Base-by-base conservation (phyloP, 1,140 invertebrate genomes). In the Drosophila hydei region DNA sequence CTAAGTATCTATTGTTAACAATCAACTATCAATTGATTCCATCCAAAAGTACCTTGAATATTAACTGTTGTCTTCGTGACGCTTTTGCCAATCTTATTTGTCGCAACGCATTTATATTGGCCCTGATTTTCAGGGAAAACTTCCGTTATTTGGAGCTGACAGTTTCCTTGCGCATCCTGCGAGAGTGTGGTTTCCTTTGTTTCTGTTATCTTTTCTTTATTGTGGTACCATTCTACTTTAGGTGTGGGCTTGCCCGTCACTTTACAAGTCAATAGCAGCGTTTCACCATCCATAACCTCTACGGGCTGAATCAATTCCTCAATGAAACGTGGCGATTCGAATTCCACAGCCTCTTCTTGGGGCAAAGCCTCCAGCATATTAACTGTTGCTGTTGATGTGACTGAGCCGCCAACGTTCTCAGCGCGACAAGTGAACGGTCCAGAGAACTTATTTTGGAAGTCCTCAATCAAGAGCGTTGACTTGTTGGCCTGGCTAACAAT, bases 121-220 rank as follows among this genome's bases (percentile, higher is more conserved):
- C 97, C 98, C 74, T 95, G 94, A 94, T 98, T 97, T 94, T 98
- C 97, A 4, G 97, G 97, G 91, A 98, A 98, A 23, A 98, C 97
- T 94, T 99, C 97, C 47, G 94, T 94, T 78, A 99, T 97, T 67
- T 95, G 94, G 63, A 99, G 92, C 91, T 95, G 95, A 89, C 97
- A 98, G 56, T 95, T 92, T 62, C 97, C 96, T 84, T 96, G 95
- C 67, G 93, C 93, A 85, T 96, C 94, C 92, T 97, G 95, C 9
- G 93, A 92, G 45, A 97, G 94, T 8, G 93, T 94, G 33, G 97
- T 94, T 90, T 97, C 96, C 91, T 96, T 96, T 42, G 95, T 95
- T 92, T 96, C 95, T 76, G 94, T 92, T 51, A 98, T 94, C 48
- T 94, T 93, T 79, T 94, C 92, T 14, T 94, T 93, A 79, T 97